Evolutionary conservation across 2,113 vertebrate genomes (phyloP).

Genomic region (Rhegmatorhina hoffmannsi): DNA sequence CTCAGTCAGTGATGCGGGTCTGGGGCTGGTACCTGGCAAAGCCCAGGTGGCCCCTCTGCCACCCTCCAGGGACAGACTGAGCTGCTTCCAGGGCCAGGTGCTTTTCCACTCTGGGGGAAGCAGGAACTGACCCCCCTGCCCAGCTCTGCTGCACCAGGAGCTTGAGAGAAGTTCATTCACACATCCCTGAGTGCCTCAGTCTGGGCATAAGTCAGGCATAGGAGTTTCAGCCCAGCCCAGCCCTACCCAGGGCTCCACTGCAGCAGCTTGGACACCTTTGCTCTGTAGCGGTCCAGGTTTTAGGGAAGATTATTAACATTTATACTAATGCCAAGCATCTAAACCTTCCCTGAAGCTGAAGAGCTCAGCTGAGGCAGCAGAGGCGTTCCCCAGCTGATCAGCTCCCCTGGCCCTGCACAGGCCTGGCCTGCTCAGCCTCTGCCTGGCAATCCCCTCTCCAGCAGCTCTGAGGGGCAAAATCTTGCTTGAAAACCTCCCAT

Average conservation of each 20-base stretch:
- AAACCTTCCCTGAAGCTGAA: background rate
- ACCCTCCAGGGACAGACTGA: background rate
- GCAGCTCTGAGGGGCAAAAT: background rate
- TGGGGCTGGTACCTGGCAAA: background rate
- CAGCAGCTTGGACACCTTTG: background rate
- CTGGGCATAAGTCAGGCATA: background rate
- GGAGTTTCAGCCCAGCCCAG: background rate
- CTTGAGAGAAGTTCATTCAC: background rate
- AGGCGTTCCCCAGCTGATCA: background rate
- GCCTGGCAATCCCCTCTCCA: background rate
- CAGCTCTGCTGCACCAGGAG: accelerated
- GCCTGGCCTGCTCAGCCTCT: background rate
- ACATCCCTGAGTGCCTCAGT: accelerated
- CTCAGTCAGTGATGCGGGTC: accelerated
- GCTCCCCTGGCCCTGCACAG: background rate
- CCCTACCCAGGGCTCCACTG: background rate
- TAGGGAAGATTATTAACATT: background rate
- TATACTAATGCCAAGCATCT: background rate
- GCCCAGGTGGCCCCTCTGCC: background rate
- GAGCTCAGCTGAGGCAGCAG: background rate
- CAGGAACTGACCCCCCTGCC: background rate
- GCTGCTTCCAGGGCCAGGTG: background rate
- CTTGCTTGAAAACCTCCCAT: background rate
- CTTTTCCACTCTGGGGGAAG: background rate
- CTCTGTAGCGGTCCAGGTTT: background rate